Evolutionary conservation across 2,113 vertebrate species (phyloP).

Genomic region (Tragelaphus imberbis): DNA sequence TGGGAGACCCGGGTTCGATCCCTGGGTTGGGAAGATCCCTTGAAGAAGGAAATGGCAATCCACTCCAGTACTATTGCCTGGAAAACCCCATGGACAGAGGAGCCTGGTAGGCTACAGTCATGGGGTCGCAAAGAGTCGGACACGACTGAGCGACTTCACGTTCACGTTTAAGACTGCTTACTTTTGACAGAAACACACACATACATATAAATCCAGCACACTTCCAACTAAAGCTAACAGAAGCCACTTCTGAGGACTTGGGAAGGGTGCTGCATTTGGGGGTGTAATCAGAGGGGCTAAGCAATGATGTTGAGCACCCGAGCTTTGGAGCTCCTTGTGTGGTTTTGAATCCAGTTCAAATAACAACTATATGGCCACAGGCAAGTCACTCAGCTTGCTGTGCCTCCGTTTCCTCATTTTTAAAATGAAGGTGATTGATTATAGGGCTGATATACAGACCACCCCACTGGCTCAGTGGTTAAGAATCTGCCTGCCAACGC

Average conservation of each 20-base stretch:
- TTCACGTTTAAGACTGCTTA: neutral
- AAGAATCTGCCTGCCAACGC: neutral
- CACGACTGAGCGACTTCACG: no score
- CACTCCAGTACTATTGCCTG: neutral
- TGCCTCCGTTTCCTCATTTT: neutral
- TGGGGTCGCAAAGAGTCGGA: neutral
- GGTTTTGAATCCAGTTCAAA: neutral
- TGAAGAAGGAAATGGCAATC: neutral
- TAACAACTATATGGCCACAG: neutral
- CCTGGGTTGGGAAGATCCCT: neutral
- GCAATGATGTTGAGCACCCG: neutral
- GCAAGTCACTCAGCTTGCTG: neutral
- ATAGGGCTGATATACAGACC: neutral
- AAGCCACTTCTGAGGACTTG: no score
- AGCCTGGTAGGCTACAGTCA: neutral
- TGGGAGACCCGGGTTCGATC: neutral
- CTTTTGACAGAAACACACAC: neutral
- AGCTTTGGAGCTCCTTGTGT: neutral
- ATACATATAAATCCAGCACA: neutral
- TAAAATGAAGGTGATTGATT: neutral
- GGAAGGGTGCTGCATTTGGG: neutral
- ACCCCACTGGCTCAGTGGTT: neutral
- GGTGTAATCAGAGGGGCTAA: neutral
- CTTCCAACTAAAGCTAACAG: neutral
- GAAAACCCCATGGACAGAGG: neutral